Conservation (phyloP, 2,797 vertebrate genomes). For the Hydrolagus colliei region DNA sequence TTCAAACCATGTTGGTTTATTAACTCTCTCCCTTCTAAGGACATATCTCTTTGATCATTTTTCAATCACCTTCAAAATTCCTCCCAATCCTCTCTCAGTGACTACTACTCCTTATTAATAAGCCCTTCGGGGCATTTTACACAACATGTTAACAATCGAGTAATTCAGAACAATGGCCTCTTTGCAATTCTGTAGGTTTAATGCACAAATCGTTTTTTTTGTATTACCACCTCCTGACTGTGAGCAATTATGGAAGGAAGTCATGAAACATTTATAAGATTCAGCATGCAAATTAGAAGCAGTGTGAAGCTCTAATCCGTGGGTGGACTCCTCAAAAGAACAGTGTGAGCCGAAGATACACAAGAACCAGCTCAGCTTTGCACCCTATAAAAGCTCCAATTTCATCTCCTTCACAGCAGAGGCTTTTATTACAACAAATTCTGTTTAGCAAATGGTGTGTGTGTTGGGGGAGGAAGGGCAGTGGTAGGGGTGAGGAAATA, state of each 20-base stretch:
- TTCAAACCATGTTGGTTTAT: too few species aligned
- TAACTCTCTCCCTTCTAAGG: too few species aligned
- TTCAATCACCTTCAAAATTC: too few species aligned
- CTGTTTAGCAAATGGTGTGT: conserved; percentile 20
- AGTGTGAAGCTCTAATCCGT: conserved; percentile 65
- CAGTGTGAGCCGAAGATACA: conserved; percentile 57
- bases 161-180: conserved; percentile 61
- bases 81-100: too few species aligned
- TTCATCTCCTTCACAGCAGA: conserved; percentile 41
- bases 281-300: conserved; percentile 71
- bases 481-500: too few species aligned
- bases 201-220: conserved; percentile 90
- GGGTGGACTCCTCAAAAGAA: conserved; percentile 49
- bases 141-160: neutral
- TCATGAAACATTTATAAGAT: conserved; percentile 81
- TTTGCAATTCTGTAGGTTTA: conserved; percentile 78
- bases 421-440: conserved; percentile 4
- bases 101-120: too few species aligned
- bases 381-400: conserved; percentile 55
- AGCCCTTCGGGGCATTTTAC: too few species aligned
- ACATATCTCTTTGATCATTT: too few species aligned
- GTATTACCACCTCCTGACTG: conserved; percentile 69
- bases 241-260: conserved; percentile 66
- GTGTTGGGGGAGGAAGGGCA: too few species aligned
- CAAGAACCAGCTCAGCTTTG: conserved; percentile 52